These are phyloP conservation scores for Procambarus virginalis DNA, from an alignment of 1,140 invertebrate species.

Conservation along the genomic window DNA sequence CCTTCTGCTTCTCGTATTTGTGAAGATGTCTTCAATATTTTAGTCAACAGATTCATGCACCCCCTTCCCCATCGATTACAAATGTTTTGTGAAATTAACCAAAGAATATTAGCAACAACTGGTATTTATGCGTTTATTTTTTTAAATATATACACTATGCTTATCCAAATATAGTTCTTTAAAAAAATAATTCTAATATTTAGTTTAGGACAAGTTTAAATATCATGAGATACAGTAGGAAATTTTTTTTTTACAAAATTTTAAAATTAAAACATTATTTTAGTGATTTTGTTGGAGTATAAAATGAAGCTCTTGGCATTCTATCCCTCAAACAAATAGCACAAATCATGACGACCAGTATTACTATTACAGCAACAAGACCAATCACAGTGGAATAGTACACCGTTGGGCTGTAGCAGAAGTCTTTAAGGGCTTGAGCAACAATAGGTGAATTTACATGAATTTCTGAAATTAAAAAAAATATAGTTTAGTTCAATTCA, in stretches of 20 bases:
- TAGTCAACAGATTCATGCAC: too few relatives aligned
- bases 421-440: neutral
- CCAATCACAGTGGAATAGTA: constrained; percentile 10
- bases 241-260: neutral
- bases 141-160: too few relatives aligned
- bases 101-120: too few relatives aligned
- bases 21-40: too few relatives aligned
- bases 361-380: constrained; percentile 1
- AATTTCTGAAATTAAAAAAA: neutral
- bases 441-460: neutral
- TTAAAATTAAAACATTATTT: neutral
- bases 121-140: too few relatives aligned
- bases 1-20: too few relatives aligned
- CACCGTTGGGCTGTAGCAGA: constrained; percentile 6
- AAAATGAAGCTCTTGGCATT: constrained; percentile 13
- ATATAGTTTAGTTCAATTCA: neutral
- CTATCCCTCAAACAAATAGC: neutral
- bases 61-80: too few relatives aligned
- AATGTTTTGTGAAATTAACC: too few relatives aligned
- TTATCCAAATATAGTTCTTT: too few relatives aligned
- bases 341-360: neutral
- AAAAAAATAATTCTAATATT: too few relatives aligned
- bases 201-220: too few relatives aligned
- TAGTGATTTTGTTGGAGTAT: constrained; percentile 16
- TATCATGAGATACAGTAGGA: too few relatives aligned